Conservation (phyloP, 1,140 invertebrate species). For the Mizuhopecten yessoensis region DNA sequence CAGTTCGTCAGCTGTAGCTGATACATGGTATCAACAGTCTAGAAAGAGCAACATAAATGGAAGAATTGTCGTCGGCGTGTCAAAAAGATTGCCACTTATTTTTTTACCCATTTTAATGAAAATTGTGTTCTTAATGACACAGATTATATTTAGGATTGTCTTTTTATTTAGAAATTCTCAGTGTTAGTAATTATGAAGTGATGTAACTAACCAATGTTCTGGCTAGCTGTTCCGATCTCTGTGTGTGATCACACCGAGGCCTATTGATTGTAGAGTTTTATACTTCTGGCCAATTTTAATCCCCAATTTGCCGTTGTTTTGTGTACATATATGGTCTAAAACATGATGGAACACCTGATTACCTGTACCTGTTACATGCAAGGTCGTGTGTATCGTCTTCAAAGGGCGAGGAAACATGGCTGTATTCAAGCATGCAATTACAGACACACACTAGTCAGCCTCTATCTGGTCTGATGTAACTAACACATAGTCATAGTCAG, state of each 20-base stretch:
- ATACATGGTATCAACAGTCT: no score
- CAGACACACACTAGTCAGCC: background rate
- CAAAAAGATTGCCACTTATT: background rate
- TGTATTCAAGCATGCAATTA: slow-evolving; percentile 5
- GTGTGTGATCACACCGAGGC: background rate
- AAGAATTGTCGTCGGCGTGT: no score
- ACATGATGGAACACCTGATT: background rate
- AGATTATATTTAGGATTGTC: slow-evolving; percentile 18
- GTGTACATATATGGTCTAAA: slow-evolving; percentile 36
- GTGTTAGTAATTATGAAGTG: background rate
- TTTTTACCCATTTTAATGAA: background rate
- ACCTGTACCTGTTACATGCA: slow-evolving; percentile 24
- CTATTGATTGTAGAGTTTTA: slow-evolving; percentile 14
- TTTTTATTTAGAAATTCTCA: background rate
- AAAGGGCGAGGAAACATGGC: slow-evolving; percentile 1
- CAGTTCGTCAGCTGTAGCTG: no score
- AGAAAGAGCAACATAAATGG: no score
- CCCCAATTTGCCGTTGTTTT: slow-evolving; percentile 26
- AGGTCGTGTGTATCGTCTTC: slow-evolving; percentile 29
- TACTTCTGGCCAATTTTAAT: slow-evolving; percentile 32
- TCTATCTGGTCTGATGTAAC: background rate
- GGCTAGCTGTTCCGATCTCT: background rate
- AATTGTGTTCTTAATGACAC: background rate
- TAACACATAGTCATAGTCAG: background rate
- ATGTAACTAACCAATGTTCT: slow-evolving; percentile 28